Base-by-base conservation (phyloP, 2,113 vertebrate genomes). In the Sporophila hypoxantha region DNA sequence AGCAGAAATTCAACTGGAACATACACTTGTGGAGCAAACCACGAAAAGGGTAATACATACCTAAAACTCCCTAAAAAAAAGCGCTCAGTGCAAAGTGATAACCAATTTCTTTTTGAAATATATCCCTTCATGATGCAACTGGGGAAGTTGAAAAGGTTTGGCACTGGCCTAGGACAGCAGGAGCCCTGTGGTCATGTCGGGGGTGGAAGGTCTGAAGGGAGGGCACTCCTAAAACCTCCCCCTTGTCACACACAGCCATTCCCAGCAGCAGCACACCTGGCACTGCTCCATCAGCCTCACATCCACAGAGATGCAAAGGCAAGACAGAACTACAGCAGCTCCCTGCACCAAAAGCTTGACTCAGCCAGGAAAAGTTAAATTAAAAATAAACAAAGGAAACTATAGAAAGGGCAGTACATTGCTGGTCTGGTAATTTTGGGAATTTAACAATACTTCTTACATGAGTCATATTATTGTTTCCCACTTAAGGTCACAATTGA, bases 161-260 rank as follows among this genome's bases (percentile, higher is more conserved):
- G 30, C 50, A 73, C 13, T 29, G 1, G 10, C 20, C 30, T 27
- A 41, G n/a, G 5, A 22, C 49, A 46, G 49, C 55, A 56, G 4
- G 6, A 68, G 41, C 9, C 25, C 53, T n/a, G 34, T 11, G 49
- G 14, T 23, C 18, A 17, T 1, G 3, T 5, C 21, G 56, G 17
- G 0, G 39, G 16, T 4, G 19, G 17, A 50, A 71, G 30, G 30
- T 13, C 39, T 50, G 14, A 60, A n/a, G 70, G 42, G n/a, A 47
- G 10, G 50, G 17, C 0, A 0, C 1, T 2, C 14, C 73, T 13
- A 25, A 55, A 67, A 19, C 18, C 13, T 34, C 2, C 55, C 26
- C 55, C 44, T 52, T 14, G 18, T 6, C 30, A 47, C 49, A 42
- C 0, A 1, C 17, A 17, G 37, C 16, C 5, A 0, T 12, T 60